Base-by-base conservation (phyloP, 2,113 vertebrate species). In the Chaetorhynchus papuensis region DNA sequence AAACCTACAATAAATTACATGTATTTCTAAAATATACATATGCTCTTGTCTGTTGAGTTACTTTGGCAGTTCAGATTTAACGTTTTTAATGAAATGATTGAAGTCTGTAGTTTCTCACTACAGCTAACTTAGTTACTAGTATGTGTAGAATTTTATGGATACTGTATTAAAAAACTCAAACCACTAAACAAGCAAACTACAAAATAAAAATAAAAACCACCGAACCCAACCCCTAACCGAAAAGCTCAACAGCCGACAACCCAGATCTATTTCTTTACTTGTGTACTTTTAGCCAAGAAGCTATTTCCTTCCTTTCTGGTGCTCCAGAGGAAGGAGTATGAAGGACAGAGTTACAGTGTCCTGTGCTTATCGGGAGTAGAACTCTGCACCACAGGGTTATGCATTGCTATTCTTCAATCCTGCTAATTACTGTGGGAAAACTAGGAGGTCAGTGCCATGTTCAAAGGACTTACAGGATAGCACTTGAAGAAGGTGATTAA, bases 271-370 rank as follows among this genome's bases (percentile, higher is more conserved):
- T 91, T 81, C 72, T 88, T 53, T 57, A 37, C 41, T 87, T 84
- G 44, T 42, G 69, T 57, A 22, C 63, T 86, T 90, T 8, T 16
- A 64, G 86, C 76, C 60, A 92, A 95, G 78, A 91, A 82, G 35
- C 77, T 28, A 19, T 82, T 94, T 94, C 94, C 87, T 95, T 95
- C 87, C 84, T 75, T 87, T 39, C 45, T 83, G 66, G 23, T 49
- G 65, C 57, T 76, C 22, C 11, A 57, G 83, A 91, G 89, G 91
- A 93, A 89, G 91, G 57, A 91, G 13, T 49, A 28, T 11, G 69
- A 66, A 80, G 77, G 61, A 79, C 74, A 53, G 81, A 57, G 24
- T 70, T 66, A 26, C 45, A 61, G 66, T 41, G 44, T 69, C 53
- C 87, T 84, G 69, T 66, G 60, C 68, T 82, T 37, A 6, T 0